Evolutionary conservation across 1,140 invertebrate species (phyloP).

Genomic region (Chionoecetes opilio): DNA sequence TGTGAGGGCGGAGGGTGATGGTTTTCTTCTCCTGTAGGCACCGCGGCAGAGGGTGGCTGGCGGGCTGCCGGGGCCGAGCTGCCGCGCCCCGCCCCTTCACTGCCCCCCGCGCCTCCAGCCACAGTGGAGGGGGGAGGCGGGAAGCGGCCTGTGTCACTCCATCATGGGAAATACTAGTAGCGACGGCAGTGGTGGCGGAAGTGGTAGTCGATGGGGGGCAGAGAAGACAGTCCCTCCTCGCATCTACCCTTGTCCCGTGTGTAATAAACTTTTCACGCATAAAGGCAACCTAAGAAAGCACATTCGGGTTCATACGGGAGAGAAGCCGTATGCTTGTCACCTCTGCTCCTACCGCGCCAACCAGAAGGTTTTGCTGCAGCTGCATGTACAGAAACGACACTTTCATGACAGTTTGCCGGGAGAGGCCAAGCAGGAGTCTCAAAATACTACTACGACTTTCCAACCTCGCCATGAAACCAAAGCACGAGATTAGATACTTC

Average conservation of each 20-base stretch:
- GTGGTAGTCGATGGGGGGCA: neutral
- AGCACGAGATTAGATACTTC: neutral
- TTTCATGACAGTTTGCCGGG: constrained; percentile 35
- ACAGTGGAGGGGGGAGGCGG: constrained; percentile 49
- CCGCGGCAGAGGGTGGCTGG: constrained; percentile 68
- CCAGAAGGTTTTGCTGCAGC: constrained; percentile 69
- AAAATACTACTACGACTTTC: constrained; percentile 30
- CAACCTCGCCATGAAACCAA: constrained; percentile 34
- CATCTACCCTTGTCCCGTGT: constrained; percentile 60
- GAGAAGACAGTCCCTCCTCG: neutral
- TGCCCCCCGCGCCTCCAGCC: constrained; percentile 50
- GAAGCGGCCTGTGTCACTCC: constrained; percentile 39
- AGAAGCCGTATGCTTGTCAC: constrained; percentile 71
- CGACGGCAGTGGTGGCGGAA: constrained; percentile 11
- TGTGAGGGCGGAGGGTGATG: constrained; percentile 64
- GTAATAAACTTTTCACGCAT: constrained; percentile 69
- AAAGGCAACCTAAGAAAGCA: constrained; percentile 71
- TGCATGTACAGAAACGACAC: constrained; percentile 70
- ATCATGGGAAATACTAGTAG: constrained; percentile 43
- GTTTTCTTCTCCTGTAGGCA: constrained; percentile 77
- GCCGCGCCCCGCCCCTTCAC: constrained; percentile 52
- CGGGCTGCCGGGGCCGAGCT: constrained; percentile 57
- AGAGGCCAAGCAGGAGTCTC: constrained; percentile 53
- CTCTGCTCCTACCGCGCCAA: constrained; percentile 73
- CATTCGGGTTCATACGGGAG: constrained; percentile 72